Evolutionary conservation across 2,888 invertebrate species (phyloP).

Genomic region (Calameuta idolon): DNA sequence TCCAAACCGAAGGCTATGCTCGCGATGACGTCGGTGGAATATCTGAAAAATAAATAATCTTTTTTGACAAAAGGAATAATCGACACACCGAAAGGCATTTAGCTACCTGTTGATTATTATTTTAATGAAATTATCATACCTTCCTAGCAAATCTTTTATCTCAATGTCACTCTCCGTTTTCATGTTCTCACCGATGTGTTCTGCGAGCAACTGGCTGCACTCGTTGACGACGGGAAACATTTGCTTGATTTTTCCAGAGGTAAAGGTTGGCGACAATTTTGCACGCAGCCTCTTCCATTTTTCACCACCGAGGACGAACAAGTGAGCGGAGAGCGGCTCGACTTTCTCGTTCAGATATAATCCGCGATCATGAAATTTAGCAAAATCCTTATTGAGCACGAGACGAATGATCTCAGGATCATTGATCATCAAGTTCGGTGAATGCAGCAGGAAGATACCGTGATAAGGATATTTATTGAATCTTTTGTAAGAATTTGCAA

Average conservation of each 20-base stretch:
- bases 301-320: slow-evolving; percentile 59
- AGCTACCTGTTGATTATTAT: no score
- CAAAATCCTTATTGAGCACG: slow-evolving; percentile 62
- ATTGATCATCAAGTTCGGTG: slow-evolving; percentile 31
- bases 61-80: no score
- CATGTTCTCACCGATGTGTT: slow-evolving; percentile 30
- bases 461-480: no score
- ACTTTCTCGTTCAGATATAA: slow-evolving; percentile 52
- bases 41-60: slow-evolving; percentile 38
- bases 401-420: slow-evolving; percentile 56
- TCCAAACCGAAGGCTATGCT: slow-evolving; percentile 66
- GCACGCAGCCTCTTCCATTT: slow-evolving; percentile 67
- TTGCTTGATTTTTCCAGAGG: slow-evolving; percentile 68
- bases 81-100: no score
- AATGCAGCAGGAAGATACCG: no score
- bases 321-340: slow-evolving; percentile 59
- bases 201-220: slow-evolving; percentile 49
- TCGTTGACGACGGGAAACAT: slow-evolving; percentile 63
- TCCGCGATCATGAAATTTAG: slow-evolving; percentile 60
- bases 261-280: slow-evolving; percentile 68
- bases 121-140: no score
- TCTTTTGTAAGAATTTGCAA: no score
- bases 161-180: slow-evolving; percentile 35
- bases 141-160: slow-evolving; percentile 38
- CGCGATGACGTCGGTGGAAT: slow-evolving; percentile 66